Evolutionary conservation across 2,888 invertebrate species (phyloP), one percentile per base, ranked within the genome.

Genomic region (Lamproptera curius): DNA sequence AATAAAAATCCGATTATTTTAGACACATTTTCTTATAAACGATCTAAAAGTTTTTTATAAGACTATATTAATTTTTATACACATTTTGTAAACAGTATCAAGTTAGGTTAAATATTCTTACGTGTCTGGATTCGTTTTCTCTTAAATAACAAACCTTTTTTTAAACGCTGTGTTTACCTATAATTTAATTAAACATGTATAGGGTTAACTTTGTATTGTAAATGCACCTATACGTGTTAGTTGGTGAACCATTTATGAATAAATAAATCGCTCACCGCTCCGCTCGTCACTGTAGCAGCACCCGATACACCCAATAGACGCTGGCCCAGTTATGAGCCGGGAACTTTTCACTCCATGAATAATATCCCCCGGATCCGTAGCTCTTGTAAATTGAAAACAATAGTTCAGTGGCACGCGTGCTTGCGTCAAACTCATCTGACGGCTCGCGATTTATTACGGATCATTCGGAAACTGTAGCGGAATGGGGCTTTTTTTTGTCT

Each of bases 321-420:
- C 31, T 40, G 48, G 34, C 43, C 48, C 39, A 49, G 40, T 43
- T 49, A 40, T 17, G 42, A 43, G 35, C 43, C 39, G 28, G 43
- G 34, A 49, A 43, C 48, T 49, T 49, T 43, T 43, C 16, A 35
- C 34, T 28, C 11, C 13, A 16, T 43, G 43, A 49, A 33, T 43
- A 49, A 39, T 39, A 39, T 14, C 35, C 35, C 16, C 26, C 1
- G 16, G 16, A 6, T 11, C 37, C 37, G 43, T 35, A n/a, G 28
- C 28, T 41, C 33, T 40, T 39, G 38, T 48, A 38, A 42, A 48
- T 48, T 48, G 39, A 15, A 39, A 48, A 48, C 48, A 48, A 48
- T 42, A 34, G 48, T 42, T 42, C 39, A 34, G 33, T 11, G n/a
- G 33, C 34, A 23, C 33, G 33, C 23, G 16, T 33, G 16, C 8